A percentile compares a stretch with the other conserved stretches of the same genome.
Evolutionary conservation across 2,888 invertebrate species (phyloP).

Genomic region (Ochropleura leucogaster): DNA sequence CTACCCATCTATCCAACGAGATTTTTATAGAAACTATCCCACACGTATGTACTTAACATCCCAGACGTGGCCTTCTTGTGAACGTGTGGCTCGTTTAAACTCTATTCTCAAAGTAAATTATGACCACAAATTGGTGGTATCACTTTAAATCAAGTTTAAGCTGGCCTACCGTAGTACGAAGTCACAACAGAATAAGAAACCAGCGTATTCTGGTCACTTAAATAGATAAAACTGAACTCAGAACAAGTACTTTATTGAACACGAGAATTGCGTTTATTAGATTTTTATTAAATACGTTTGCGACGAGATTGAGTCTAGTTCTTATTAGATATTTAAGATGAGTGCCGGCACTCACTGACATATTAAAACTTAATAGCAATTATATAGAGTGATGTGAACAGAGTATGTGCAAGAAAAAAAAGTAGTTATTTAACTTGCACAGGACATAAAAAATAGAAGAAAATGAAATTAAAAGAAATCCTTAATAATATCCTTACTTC

Average conservation of each 20-base stretch:
- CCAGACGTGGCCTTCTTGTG: no score
- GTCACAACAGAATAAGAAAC: not conserved
- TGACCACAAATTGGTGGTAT: not conserved
- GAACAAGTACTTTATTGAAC: not conserved
- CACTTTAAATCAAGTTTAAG: not conserved
- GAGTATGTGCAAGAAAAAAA: no score
- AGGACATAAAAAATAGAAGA: no score
- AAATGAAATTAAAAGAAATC: no score
- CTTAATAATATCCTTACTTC: no score
- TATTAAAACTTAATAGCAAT: not conserved
- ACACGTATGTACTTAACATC: no score
- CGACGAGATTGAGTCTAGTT: not conserved
- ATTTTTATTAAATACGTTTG: constrained; percentile 7
- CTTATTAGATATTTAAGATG: constrained; percentile 3
- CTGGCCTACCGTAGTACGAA: not conserved
- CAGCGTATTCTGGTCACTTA: not conserved
- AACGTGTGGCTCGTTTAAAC: no score
- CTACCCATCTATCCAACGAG: not conserved
- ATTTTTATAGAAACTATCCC: no score
- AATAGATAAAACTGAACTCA: not conserved
- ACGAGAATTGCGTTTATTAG: constrained; percentile 12
- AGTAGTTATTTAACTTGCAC: no score
- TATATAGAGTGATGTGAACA: no score
- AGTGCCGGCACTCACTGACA: not conserved
- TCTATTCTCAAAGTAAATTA: not conserved